Percentiles rank a stretch among this genome's conserved stretches.
Conservation (phyloP, 2,113 vertebrate genomes). For the Rhea americana region DNA sequence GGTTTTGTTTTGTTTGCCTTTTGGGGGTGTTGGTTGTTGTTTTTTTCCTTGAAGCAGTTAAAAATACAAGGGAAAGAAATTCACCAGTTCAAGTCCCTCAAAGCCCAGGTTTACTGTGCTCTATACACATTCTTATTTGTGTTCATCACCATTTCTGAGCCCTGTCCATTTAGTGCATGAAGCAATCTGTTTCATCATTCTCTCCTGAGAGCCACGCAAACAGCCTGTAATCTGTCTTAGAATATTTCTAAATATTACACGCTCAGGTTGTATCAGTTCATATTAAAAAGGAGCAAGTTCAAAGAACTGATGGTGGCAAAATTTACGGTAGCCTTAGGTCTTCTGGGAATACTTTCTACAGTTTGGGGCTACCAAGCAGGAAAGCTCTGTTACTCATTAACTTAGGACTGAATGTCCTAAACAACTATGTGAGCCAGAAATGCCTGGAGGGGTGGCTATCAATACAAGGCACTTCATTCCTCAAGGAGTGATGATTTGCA, state of each 20-base stretch:
- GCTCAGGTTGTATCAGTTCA: background rate
- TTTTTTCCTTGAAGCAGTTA: background rate
- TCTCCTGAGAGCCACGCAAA: background rate
- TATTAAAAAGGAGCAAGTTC: background rate
- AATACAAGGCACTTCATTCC: background rate
- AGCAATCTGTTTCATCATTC: background rate
- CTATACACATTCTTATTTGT: background rate
- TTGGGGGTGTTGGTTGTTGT: background rate
- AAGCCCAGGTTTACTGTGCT: background rate
- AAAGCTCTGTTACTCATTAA: conserved; percentile 34
- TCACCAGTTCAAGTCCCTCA: background rate
- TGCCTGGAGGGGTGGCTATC: background rate
- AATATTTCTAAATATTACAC: background rate
- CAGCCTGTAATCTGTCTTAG: background rate
- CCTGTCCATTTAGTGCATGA: background rate
- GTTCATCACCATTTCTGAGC: background rate
- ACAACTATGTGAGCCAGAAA: background rate
- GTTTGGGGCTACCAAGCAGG: background rate
- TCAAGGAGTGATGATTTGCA: background rate
- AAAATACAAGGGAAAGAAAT: conserved; percentile 7
- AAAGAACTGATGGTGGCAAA: background rate
- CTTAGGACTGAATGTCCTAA: background rate
- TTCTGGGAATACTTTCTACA: background rate
- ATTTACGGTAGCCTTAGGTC: background rate
- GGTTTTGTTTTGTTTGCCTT: conserved; percentile 6